A percentile compares a stretch with the other conserved stretches of the same genome.
These are phyloP conservation scores for Desmodus rotundus DNA, from an alignment of 2,113 vertebrate species.

Conservation along the genomic window DNA sequence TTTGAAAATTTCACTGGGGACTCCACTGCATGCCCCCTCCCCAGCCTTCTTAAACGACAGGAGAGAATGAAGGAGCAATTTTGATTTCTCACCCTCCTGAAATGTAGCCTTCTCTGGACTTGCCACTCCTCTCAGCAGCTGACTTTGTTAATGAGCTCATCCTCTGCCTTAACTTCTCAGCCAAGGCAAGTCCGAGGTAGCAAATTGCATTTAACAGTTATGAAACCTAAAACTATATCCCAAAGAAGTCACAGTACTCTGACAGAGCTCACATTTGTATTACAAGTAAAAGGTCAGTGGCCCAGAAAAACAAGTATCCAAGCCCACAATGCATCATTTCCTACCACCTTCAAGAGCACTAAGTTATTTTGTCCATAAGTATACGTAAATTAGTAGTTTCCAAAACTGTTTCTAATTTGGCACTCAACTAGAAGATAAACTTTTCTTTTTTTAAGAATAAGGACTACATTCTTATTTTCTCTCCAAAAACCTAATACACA, in stretches of 20 bases:
- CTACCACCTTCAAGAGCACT: background rate
- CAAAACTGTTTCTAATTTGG: background rate
- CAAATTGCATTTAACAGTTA: conserved; percentile 8
- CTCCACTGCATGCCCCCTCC: background rate
- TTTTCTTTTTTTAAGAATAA: background rate
- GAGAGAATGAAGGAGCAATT: background rate
- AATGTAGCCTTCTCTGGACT: background rate
- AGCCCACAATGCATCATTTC: background rate
- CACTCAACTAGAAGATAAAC: background rate
- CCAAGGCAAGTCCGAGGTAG: background rate
- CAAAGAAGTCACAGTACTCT: background rate
- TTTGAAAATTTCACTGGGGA: background rate
- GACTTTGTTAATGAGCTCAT: conserved; percentile 26
- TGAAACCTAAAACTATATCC: background rate
- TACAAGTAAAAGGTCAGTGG: background rate
- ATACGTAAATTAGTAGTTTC: background rate
- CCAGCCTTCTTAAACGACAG: background rate
- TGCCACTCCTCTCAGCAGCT: background rate
- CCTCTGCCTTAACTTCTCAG: background rate
- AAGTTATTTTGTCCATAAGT: background rate
- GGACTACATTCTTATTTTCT: conserved; percentile 11
- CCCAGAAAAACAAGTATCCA: conserved; percentile 4
- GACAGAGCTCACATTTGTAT: background rate
- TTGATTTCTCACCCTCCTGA: background rate
- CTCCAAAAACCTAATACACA: background rate